Conservation (phyloP, 2,113 vertebrate genomes). For the Spheniscus mendiculus region DNA sequence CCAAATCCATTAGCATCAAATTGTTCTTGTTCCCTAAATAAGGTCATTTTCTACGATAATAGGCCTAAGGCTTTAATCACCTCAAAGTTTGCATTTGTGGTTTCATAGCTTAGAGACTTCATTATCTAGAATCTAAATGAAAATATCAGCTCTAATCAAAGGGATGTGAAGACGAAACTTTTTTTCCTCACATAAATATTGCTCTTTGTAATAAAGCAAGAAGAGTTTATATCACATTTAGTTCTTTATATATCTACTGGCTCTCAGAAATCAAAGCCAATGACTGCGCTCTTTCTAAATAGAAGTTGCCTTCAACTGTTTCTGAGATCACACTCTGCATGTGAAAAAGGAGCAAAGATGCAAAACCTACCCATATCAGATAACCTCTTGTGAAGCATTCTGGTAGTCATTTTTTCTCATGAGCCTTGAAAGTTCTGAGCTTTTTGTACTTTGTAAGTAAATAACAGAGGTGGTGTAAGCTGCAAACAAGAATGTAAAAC, state of each 20-base stretch:
- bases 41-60: not conserved
- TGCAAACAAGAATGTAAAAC: not conserved
- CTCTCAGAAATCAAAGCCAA: not conserved
- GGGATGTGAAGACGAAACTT: not conserved
- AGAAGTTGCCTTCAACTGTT: not conserved
- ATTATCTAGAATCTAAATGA: constrained; percentile 5
- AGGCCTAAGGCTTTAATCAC: constrained; percentile 29
- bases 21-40: constrained; percentile 45
- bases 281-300: not conserved
- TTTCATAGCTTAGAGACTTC: constrained; percentile 1
- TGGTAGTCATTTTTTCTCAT: not conserved
- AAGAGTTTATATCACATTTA: not conserved
- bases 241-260: not conserved
- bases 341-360: not conserved
- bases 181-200: not conserved
- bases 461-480: not conserved
- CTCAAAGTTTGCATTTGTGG: not conserved
- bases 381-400: not conserved
- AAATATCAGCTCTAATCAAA: not conserved
- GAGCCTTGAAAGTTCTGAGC: not conserved
- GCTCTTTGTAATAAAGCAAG: not conserved
- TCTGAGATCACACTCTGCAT: not conserved
- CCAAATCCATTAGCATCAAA: not conserved
- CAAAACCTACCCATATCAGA: not conserved
- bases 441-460: not conserved